Percentiles rank a stretch among this genome's conserved stretches.
phyloP scores from a whole-genome alignment of 2,888 invertebrate genomes.

The Anaspis maculata region DNA sequence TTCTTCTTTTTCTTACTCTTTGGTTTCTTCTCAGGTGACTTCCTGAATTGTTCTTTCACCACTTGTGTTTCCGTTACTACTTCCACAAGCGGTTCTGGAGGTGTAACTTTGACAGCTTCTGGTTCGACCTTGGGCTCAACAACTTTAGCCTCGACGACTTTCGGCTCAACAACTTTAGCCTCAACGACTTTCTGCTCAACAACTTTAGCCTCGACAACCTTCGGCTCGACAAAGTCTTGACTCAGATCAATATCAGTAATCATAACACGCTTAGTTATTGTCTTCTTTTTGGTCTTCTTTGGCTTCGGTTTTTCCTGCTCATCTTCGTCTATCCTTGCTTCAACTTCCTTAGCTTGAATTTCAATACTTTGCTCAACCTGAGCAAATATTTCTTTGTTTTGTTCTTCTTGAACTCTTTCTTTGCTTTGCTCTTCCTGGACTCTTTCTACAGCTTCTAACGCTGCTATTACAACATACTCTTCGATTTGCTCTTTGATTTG shows the following conservation, averaged over 20 bases:
- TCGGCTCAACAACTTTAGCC: no score
- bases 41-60: no score
- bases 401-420: background rate
- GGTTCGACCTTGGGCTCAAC: conserved; percentile 9
- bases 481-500: no score
- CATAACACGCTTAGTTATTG: conserved; percentile 23
- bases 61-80: no score
- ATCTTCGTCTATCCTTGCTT: no score
- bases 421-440: conserved; percentile 5
- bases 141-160: conserved; percentile 16
- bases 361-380: no score
- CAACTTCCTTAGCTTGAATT: no score
- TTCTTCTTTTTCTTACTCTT: conserved; percentile 29
- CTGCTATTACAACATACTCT: no score
- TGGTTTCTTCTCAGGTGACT: no score
- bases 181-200: background rate
- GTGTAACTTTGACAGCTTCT: no score
- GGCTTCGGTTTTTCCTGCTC: conserved; percentile 1
- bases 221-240: conserved; percentile 9
- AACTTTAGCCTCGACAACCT: conserved; percentile 5
- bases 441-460: no score
- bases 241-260: conserved; percentile 33
- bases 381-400: conserved; percentile 2
- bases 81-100: no score
- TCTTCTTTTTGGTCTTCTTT: conserved; percentile 8